Conservation (phyloP, 2,113 vertebrate genomes). For the Lophochroa leadbeateri region DNA sequence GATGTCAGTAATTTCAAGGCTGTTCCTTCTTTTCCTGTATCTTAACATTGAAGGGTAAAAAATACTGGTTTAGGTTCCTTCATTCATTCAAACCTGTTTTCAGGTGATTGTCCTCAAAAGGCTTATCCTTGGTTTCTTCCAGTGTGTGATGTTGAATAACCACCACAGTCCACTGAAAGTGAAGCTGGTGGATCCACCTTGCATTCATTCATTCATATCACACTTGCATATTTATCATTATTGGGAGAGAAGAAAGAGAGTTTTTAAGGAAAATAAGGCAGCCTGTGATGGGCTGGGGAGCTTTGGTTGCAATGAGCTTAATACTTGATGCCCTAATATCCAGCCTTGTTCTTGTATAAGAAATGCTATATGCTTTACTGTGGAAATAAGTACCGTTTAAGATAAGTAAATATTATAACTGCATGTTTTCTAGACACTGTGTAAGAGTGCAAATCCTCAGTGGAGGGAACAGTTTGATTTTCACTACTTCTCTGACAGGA, state of each 20-base stretch:
- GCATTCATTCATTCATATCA: background rate
- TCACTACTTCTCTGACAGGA: slow-evolving; percentile 94
- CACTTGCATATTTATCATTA: background rate
- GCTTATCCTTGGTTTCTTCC: background rate
- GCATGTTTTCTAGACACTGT: slow-evolving; percentile 89
- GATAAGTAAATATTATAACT: slow-evolving; percentile 78
- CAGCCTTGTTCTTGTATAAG: slow-evolving; percentile 2
- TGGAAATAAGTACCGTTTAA: slow-evolving; percentile 58
- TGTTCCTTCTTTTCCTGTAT: background rate
- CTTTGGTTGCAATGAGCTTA: background rate
- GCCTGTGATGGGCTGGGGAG: background rate
- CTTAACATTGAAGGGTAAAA: background rate
- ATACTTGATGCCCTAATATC: background rate
- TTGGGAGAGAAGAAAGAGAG: background rate
- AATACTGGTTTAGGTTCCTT: background rate
- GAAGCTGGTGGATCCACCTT: background rate
- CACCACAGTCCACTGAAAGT: background rate
- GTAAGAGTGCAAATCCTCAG: slow-evolving; percentile 93
- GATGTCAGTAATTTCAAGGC: background rate
- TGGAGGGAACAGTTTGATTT: slow-evolving; percentile 99
- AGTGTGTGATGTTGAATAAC: background rate
- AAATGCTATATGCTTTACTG: slow-evolving; percentile 60
- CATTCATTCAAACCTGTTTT: background rate
- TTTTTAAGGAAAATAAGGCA: background rate
- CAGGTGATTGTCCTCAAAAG: background rate